These are phyloP conservation scores for Leucophenga montana DNA, from an alignment of 2,888 invertebrate genomes.

Conservation along the genomic window DNA sequence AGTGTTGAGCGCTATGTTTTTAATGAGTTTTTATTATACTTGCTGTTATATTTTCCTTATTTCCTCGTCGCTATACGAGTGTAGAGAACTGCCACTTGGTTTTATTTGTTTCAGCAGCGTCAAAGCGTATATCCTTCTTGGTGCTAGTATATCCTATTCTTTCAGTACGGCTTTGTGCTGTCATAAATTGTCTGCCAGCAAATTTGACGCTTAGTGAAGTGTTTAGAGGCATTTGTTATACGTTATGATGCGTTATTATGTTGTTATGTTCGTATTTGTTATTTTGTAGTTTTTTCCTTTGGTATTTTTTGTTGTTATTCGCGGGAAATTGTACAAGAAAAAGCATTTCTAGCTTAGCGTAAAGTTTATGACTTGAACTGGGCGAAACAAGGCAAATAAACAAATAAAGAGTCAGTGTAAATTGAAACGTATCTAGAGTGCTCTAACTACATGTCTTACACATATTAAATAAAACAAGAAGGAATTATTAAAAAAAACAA, in stretches of 20 bases:
- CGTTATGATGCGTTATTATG: slow-evolving; percentile 14
- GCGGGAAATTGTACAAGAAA: too few species aligned
- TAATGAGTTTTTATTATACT: slow-evolving; percentile 56
- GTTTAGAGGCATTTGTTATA: slow-evolving; percentile 25
- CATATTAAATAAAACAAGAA: too few species aligned
- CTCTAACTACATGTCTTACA: too few species aligned
- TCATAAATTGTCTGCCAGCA: slow-evolving; percentile 57
- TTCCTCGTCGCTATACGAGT: slow-evolving; percentile 15
- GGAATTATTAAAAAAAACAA: too few species aligned
- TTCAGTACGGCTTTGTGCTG: slow-evolving; percentile 47
- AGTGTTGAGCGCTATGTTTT: slow-evolving; percentile 51
- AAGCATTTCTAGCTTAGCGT: too few species aligned
- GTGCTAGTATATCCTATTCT: slow-evolving; percentile 40
- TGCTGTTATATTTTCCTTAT: slow-evolving; percentile 31
- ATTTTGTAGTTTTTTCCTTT: too few species aligned
- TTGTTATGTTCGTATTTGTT: slow-evolving; percentile 1
- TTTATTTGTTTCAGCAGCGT: slow-evolving; percentile 19
- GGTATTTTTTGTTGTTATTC: too few species aligned
- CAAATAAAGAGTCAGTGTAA: too few species aligned
- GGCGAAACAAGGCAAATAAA: too few species aligned
- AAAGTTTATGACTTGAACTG: too few species aligned
- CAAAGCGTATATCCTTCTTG: slow-evolving; percentile 28
- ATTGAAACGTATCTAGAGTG: too few species aligned
- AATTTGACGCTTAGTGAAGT: slow-evolving; percentile 56
- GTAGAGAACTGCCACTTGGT: slow-evolving; percentile 7